A percentile compares a stretch with the other conserved stretches of the same genome.
Conservation (phyloP, 2,113 vertebrate species). For the Megalops atlanticus region DNA sequence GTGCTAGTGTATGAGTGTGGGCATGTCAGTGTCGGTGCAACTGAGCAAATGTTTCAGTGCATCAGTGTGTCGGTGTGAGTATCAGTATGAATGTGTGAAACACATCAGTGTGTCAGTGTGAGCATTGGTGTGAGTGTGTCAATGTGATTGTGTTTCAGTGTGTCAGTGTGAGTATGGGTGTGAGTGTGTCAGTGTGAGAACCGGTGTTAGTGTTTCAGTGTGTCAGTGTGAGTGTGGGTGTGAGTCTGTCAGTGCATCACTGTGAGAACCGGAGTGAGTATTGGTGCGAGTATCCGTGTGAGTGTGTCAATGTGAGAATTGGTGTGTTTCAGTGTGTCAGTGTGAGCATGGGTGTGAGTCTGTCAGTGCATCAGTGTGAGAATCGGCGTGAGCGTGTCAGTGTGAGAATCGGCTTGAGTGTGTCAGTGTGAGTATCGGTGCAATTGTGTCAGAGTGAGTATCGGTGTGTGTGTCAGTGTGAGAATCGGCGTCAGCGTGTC, state of each 20-base stretch:
- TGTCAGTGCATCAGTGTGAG: no score
- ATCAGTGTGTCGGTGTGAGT: background rate
- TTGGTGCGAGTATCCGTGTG: background rate
- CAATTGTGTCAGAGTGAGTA: slow-evolving; percentile 13
- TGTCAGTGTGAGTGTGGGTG: slow-evolving; percentile 18
- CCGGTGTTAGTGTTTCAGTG: slow-evolving; percentile 19
- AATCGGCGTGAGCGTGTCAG: no score
- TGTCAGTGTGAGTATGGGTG: slow-evolving; percentile 11
- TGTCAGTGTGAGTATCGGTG: no score
- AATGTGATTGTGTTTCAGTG: slow-evolving; percentile 10
- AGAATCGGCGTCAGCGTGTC: slow-evolving; percentile 23
- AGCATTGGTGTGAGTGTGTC: background rate
- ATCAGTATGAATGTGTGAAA: background rate
- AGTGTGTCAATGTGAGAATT: slow-evolving; percentile 36
- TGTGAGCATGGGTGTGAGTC: slow-evolving; percentile 52
- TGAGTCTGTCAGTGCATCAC: slow-evolving; percentile 41
- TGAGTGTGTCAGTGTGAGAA: slow-evolving; percentile 1
- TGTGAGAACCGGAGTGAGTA: background rate
- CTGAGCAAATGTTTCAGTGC: background rate
- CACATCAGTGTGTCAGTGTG: background rate
- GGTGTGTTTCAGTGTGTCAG: slow-evolving; percentile 40
- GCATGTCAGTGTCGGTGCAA: background rate
- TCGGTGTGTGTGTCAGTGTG: background rate
- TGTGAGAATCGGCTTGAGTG: no score
- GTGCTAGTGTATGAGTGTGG: background rate